phyloP scores from a whole-genome alignment of 2,113 vertebrate genomes.

The Blennius ocellaris region DNA sequence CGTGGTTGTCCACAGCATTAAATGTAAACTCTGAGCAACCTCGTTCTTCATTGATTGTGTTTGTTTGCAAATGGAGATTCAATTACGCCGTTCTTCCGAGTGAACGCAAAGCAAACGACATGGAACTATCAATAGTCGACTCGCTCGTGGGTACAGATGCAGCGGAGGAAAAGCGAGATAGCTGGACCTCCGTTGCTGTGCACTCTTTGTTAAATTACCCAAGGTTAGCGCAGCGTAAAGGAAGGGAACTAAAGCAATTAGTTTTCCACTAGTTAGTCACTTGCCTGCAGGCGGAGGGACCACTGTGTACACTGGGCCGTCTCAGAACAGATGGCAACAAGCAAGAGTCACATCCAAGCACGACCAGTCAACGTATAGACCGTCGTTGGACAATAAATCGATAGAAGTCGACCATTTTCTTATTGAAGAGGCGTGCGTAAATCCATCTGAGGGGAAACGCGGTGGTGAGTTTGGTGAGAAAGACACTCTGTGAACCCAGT shows the following conservation, averaged over 20 bases:
- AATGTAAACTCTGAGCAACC: constrained; percentile 57
- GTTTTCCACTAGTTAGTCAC: constrained; percentile 73
- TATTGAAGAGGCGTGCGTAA: too few relatives aligned
- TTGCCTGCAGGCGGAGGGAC: constrained; percentile 55
- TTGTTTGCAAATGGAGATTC: constrained; percentile 71
- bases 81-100: constrained; percentile 73
- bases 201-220: constrained; percentile 71
- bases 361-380: constrained; percentile 22
- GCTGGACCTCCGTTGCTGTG: constrained; percentile 46
- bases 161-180: constrained; percentile 42
- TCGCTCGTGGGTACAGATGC: constrained; percentile 57
- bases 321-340: constrained; percentile 56
- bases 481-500: too few relatives aligned
- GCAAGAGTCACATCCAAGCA: constrained; percentile 38
- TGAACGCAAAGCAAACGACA: constrained; percentile 58
- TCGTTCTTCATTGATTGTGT: constrained; percentile 65
- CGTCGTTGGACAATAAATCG: too few relatives aligned
- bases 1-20: constrained; percentile 49
- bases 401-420: too few relatives aligned
- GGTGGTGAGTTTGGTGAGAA: too few relatives aligned
- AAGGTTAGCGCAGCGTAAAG: constrained; percentile 66
- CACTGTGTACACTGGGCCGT: constrained; percentile 42
- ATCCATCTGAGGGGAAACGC: too few relatives aligned
- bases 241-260: constrained; percentile 71
- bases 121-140: constrained; percentile 51